phyloP scores from a whole-genome alignment of 2,113 vertebrate species.

The Rostratula benghalensis region DNA sequence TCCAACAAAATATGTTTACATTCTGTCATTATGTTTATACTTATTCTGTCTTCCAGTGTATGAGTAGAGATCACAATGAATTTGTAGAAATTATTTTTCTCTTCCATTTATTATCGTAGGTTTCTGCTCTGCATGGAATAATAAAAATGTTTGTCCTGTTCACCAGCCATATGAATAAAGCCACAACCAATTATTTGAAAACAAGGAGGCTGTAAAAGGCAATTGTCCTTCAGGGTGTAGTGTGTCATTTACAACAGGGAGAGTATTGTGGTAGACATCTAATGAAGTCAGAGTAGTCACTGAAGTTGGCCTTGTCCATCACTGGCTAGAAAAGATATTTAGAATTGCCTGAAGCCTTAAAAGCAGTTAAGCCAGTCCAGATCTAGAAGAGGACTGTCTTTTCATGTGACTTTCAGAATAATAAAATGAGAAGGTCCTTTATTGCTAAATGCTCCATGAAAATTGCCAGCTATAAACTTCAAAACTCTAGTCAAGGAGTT shows the following conservation, averaged over 20 bases:
- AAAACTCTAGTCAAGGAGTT: not conserved
- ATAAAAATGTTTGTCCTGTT: not conserved
- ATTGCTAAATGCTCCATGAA: slow-evolving; percentile 26
- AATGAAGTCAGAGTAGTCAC: not conserved
- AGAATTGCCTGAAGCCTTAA: not conserved
- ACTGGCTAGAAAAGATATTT: not conserved
- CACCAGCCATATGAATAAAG: not conserved
- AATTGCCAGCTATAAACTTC: slow-evolving; percentile 14
- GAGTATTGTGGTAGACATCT: not conserved
- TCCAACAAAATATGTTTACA: not conserved
- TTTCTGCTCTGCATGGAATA: slow-evolving; percentile 31
- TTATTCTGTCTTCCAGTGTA: not conserved
- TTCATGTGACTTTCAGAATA: not conserved
- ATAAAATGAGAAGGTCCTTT: slow-evolving; percentile 5
- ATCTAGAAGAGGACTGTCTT: not conserved
- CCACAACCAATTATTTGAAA: not conserved
- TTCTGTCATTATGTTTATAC: not conserved
- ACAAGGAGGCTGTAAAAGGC: not conserved
- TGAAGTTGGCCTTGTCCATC: not conserved
- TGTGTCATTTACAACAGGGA: not conserved
- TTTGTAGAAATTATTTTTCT: not conserved
- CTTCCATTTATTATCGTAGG: not conserved
- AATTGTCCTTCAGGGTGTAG: rapidly evolving
- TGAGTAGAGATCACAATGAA: not conserved
- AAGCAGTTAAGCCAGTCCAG: not conserved